Evolutionary conservation across 1,140 invertebrate species (phyloP).

Genomic region (Scaptomyza pallida): DNA sequence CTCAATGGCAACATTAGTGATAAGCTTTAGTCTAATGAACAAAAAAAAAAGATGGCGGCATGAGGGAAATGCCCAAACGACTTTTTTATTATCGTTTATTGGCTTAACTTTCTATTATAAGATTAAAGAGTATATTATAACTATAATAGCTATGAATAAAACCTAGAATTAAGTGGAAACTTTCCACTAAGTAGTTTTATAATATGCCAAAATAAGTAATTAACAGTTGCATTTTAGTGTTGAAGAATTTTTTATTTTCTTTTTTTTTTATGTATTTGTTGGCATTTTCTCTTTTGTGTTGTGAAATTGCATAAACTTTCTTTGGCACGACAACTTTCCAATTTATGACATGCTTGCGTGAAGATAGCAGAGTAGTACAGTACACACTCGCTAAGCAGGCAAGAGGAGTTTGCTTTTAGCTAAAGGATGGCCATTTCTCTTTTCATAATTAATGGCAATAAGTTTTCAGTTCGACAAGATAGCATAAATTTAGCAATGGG

Average conservation of each 20-base stretch:
- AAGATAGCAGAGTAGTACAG: too few relatives aligned
- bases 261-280: too few relatives aligned
- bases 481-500: constrained; percentile 24
- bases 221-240: neutral
- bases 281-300: neutral
- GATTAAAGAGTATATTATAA: neutral
- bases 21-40: constrained; percentile 7
- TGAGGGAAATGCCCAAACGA: neutral
- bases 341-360: neutral
- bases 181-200: neutral
- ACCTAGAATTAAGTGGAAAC: neutral
- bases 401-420: neutral
- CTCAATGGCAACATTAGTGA: constrained; percentile 17
- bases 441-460: constrained; percentile 62
- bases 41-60: constrained; percentile 5
- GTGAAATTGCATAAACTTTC: neutral
- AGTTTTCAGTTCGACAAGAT: constrained; percentile 39
- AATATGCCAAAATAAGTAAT: neutral
- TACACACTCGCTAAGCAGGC: too few relatives aligned
- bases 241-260: neutral
- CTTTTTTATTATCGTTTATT: neutral
- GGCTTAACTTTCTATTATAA: constrained; percentile 2
- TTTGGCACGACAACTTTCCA: neutral
- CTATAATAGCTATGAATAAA: neutral
- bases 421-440: neutral